These are phyloP conservation scores for Leptura quadrifasciata DNA, from an alignment of 2,888 invertebrate genomes.

Conservation along the genomic window DNA sequence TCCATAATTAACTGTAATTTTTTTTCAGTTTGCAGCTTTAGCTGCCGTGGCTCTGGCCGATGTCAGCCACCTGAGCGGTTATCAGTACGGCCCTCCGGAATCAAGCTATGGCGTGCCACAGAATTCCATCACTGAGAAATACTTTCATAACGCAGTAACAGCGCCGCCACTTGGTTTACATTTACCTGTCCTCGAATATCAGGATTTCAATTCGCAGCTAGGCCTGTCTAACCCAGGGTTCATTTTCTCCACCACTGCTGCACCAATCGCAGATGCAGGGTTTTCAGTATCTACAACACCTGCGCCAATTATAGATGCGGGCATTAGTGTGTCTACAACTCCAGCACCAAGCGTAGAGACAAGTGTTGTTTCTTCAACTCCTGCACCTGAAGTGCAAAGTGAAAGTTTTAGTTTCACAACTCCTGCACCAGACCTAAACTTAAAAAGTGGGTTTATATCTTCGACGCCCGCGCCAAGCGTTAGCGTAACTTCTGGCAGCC, in stretches of 20 bases:
- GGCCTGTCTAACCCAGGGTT: constrained; percentile 14
- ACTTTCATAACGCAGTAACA: constrained; percentile 26
- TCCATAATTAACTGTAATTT: not conserved
- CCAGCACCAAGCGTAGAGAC: constrained; percentile 25
- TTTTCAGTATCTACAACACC: constrained; percentile 34
- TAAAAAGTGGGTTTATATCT: not conserved
- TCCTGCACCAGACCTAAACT: constrained; percentile 4
- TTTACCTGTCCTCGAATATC: constrained; percentile 39
- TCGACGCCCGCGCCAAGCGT: constrained; percentile 42
- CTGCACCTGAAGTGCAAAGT: not conserved
- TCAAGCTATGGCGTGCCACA: constrained; percentile 74
- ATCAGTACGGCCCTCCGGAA: constrained; percentile 73
- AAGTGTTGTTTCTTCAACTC: not conserved
- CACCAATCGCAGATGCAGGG: constrained; percentile 10
- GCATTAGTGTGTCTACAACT: constrained; percentile 21
- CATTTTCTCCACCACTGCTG: constrained; percentile 23
- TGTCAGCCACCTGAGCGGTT: constrained; percentile 54
- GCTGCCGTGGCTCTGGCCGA: constrained; percentile 72
- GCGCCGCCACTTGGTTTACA: constrained; percentile 24
- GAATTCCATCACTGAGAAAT: constrained; percentile 49
- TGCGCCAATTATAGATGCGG: constrained; percentile 14
- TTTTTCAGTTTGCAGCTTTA: constrained; percentile 62
- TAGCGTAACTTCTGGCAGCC: constrained; percentile 26
- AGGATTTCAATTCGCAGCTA: constrained; percentile 42
- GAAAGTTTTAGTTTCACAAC: constrained; percentile 14